These are phyloP conservation scores for Abrostola triplasia DNA, from an alignment of 2,888 invertebrate species.

Conservation along the genomic window DNA sequence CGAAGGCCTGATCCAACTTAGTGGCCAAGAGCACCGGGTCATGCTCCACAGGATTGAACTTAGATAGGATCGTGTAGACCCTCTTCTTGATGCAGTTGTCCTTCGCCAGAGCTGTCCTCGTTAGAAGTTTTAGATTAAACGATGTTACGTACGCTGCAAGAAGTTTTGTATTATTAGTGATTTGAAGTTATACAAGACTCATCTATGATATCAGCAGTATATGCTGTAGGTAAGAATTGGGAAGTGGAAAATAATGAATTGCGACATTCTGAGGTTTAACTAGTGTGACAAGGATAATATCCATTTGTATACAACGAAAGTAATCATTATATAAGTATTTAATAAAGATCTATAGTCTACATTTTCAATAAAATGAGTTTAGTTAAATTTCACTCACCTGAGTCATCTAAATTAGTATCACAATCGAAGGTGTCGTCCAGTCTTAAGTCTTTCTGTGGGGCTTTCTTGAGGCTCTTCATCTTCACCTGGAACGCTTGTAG, in stretches of 20 bases:
- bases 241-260: too few species aligned
- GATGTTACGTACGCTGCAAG: conserved; percentile 70
- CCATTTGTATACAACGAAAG: too few species aligned
- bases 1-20: conserved; percentile 57
- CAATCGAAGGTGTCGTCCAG: conserved; percentile 14
- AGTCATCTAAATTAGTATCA: conserved; percentile 60
- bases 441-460: conserved; percentile 5
- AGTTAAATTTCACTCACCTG: conserved; percentile 61
- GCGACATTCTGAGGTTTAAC: too few species aligned
- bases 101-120: conserved; percentile 48
- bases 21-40: conserved; percentile 63
- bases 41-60: conserved; percentile 62
- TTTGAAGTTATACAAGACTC: too few species aligned
- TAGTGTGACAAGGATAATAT: too few species aligned
- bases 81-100: conserved; percentile 59
- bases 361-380: neutral
- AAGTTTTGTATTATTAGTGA: too few species aligned
- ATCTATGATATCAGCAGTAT: neutral
- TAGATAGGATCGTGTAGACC: conserved; percentile 58
- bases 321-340: too few species aligned
- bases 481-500: conserved; percentile 58
- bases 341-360: neutral
- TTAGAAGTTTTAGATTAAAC: conserved; percentile 70
- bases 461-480: conserved; percentile 40
- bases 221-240: neutral